Evolutionary conservation across 1,140 invertebrate genomes (phyloP).

Genomic region (Drosophila parabipectinata): DNA sequence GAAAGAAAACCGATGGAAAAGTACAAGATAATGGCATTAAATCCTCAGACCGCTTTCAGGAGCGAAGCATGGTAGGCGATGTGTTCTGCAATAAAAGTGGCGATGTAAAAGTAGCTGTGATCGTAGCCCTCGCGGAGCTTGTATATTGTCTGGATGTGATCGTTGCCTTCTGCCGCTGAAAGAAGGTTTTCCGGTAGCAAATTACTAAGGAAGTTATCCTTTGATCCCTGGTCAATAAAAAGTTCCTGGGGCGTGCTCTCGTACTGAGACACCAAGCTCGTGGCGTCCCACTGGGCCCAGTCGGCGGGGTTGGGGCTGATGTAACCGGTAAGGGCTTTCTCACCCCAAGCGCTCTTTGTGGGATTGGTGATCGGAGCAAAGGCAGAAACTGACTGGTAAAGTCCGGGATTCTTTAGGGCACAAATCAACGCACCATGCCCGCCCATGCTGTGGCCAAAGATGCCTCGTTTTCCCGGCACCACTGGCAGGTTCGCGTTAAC

Average conservation of each 20-base stretch:
- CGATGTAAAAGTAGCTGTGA: constrained; percentile 98
- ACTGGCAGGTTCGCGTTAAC: constrained; percentile 90
- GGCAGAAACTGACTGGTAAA: constrained; percentile 96
- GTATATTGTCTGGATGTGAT: constrained; percentile 89
- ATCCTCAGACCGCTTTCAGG: constrained; percentile 84
- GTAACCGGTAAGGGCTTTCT: constrained; percentile 94
- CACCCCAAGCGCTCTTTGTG: constrained; percentile 92
- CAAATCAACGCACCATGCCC: constrained; percentile 98
- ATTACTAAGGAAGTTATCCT: constrained; percentile 94
- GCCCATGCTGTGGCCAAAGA: constrained; percentile 98
- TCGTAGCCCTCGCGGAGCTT: constrained; percentile 96
- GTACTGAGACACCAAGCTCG: constrained; percentile 92
- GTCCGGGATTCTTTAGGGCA: constrained; percentile 95
- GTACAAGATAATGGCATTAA: neutral
- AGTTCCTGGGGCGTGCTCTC: constrained; percentile 93
- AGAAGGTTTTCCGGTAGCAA: constrained; percentile 94
- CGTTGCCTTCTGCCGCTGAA: constrained; percentile 88
- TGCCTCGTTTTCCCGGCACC: constrained; percentile 88
- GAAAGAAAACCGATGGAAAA: constrained; percentile 17
- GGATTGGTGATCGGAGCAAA: constrained; percentile 99
- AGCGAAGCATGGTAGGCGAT: constrained; percentile 94
- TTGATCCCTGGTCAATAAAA: constrained; percentile 94
- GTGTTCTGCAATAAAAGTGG: constrained; percentile 97
- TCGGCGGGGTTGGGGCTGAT: constrained; percentile 88
- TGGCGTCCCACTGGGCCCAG: constrained; percentile 96